Base-by-base conservation (phyloP, 2,888 invertebrate genomes). In the Tachina grossa region DNA sequence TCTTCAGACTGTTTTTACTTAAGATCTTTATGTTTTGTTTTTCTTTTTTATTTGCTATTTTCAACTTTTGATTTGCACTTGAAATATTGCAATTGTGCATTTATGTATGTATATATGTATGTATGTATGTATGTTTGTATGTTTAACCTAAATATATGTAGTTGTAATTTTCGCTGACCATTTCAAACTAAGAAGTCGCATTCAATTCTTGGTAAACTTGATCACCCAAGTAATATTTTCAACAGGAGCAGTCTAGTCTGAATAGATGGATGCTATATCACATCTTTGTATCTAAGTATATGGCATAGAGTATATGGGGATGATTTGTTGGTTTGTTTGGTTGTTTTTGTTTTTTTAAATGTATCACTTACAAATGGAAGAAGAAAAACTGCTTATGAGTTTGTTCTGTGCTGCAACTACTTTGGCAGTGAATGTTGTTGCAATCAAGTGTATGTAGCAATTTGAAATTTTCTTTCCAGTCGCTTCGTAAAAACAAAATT, bases 401-500 rank as follows among this genome's bases (percentile, higher is more conserved):
- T 82, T 63, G 71, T 82, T 79, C 75, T 78, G 9, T 43, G 19
- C 51, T 74, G 63, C 16, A 68, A 61, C 66, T 41, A 43, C 71
- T 83, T 72, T 83, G 79, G 22, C 75, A 83, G 79, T 80, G 76
- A 83, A 83, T 85, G 75, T 80, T 83, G 83, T 66, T 76, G 75
- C 57, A 55, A 82, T 45, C 55, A 55, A 31, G 31, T 31, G 31
- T 76, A 47, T 63, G 82, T 55, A 49, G 55, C 74, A 57, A 65
- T n/a, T 41, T 53, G 45, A 61, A 63, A 68, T 41, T 85, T 80
- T 83, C 76, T 79, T 80, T 82, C 79, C 13, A 55, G 55, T 71
- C 59, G 59, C 83, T 83, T 76, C 75, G 84, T 86, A 49, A 79
- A 74, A 74, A 76, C 87, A 68, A 83, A 83, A 87, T 83, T 87